Evolutionary conservation across 1,140 invertebrate species (phyloP), one percentile per base, ranked within the genome.

Genomic region (Drosophila trapezifrons): DNA sequence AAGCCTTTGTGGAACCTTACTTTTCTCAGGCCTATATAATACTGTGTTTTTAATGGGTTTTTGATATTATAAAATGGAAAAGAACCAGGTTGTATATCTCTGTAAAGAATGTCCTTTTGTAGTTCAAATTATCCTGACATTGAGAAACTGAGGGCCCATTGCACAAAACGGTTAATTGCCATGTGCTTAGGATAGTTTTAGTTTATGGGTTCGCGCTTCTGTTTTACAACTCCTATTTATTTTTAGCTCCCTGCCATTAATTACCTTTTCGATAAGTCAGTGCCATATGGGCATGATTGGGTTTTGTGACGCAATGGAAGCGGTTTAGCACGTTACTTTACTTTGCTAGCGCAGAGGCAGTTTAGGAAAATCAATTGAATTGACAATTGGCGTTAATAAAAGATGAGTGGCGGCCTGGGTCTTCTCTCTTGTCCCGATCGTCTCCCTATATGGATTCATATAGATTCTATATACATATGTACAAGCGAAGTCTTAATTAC

Each of bases 401-500:
- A 35, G 29, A 64, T 64, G 58, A 73, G 35, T 62, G 46, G 5
- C 13, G 13, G 13, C 32, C 37, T 35, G 49, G 65, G 65, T 13
- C 54, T 47, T 12, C 15, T 35, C n/a, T 62, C 27, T 25, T 66
- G 35, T 29, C 6, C 27, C 56, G 70, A 73, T 73, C 70, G 69
- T 42, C 38, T 29, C 10, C 37, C 54, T 54, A 45, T 47, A 17
- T 45, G 46, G 37, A 47, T 40, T 52, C 17, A 46, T 20, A 72
- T 70, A 25, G 37, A 20, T 25, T 13, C 42, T 27, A 49, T 15
- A n/a, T 47, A 40, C 15, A 22, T 37, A 17, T 35, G 27, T 42
- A 37, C 8, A 18, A 6, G 43, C 32, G 38, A 43, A 27, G 74
- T 57, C 43, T 76, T 70, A 77, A 77, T 77, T 77, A 69, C 73